Conservation (phyloP, 2,797 vertebrate genomes). For the Somateria mollissima region DNA sequence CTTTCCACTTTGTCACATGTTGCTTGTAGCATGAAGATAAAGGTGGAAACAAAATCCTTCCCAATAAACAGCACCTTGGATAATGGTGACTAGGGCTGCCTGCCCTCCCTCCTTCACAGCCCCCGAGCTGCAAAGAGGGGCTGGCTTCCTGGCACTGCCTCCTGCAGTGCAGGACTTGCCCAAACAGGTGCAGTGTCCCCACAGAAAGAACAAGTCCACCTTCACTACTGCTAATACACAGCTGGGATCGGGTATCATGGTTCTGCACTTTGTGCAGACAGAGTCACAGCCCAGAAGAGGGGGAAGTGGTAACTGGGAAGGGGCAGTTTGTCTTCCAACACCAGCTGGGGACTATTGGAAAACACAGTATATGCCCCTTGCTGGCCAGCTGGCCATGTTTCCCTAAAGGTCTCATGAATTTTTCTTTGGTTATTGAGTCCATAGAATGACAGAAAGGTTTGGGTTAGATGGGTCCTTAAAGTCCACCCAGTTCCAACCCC, state of each 20-base stretch:
- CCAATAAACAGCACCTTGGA: background rate
- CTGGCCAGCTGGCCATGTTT: accelerated
- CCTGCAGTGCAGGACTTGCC: accelerated
- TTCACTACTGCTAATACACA: too few relatives aligned
- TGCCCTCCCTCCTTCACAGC: too few relatives aligned
- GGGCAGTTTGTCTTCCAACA: background rate
- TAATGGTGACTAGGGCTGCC: too few relatives aligned
- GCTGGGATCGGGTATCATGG: background rate
- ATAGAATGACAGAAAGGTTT: background rate
- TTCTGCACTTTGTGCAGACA: background rate
- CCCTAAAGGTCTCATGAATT: background rate
- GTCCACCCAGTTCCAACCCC: background rate
- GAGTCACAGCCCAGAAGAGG: background rate
- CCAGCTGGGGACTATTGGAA: background rate
- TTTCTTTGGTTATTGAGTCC: background rate
- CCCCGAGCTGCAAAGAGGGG: accelerated
- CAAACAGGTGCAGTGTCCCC: background rate
- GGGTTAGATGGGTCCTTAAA: background rate
- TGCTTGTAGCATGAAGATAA: background rate
- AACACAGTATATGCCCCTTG: accelerated
- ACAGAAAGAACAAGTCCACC: background rate
- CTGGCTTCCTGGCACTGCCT: background rate
- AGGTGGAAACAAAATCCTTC: background rate
- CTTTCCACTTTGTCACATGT: background rate
- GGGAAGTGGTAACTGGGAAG: background rate